phyloP scores from a whole-genome alignment of 2,888 invertebrate genomes.

The Steinernema hermaphroditum region DNA sequence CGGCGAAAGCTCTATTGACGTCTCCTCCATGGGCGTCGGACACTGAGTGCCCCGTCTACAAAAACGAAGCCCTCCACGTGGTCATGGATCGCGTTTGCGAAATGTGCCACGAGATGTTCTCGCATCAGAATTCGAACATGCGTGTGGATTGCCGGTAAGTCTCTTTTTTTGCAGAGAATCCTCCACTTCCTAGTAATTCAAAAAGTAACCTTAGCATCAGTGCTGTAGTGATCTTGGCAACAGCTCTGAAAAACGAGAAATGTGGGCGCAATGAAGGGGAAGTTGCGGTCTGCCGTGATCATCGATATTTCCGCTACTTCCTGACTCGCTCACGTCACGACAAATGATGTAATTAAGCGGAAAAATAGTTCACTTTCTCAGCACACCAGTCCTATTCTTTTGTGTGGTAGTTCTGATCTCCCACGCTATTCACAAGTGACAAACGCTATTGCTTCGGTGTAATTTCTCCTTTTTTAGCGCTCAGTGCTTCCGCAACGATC shows the following conservation, averaged over 20 bases:
- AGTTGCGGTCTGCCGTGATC: no score
- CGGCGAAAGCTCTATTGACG: background rate
- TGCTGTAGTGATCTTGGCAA: no score
- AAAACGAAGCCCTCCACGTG: constrained; percentile 35
- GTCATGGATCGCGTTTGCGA: constrained; percentile 48
- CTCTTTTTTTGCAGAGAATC: background rate
- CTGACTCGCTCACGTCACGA: no score
- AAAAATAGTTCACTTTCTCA: no score
- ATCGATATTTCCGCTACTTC: no score
- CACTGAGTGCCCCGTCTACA: constrained; percentile 36
- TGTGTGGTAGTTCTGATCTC: no score
- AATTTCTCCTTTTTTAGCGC: constrained; percentile 37
- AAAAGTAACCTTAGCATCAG: no score
- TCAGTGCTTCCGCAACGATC: constrained; percentile 45
- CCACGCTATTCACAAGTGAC: no score
- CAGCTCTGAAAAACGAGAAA: background rate
- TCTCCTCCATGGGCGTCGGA: background rate
- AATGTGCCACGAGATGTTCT: constrained; percentile 52
- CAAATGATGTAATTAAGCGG: no score
- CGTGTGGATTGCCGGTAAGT: constrained; percentile 46
- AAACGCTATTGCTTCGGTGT: background rate
- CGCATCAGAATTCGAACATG: constrained; percentile 49
- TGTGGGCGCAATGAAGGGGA: no score
- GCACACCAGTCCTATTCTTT: no score
- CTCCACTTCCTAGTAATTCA: no score